phyloP scores from a whole-genome alignment of 2,797 vertebrate species.

The Melanotaenia boesemani region DNA sequence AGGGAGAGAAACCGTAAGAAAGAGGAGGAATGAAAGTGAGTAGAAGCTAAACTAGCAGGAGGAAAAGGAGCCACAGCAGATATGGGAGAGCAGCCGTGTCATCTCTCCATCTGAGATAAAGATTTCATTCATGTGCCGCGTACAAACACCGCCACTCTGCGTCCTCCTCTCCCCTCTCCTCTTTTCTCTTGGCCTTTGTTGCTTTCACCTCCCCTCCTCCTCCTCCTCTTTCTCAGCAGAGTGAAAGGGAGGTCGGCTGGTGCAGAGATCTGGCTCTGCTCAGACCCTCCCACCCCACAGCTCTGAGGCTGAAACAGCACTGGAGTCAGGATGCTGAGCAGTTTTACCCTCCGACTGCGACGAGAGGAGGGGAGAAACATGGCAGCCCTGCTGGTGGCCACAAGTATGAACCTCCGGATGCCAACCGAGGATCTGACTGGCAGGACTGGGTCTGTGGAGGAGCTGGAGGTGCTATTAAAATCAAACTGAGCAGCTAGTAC shows the following conservation, averaged over 20 bases:
- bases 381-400: too few species aligned
- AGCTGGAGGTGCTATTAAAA: too few species aligned
- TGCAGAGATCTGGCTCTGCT: constrained; percentile 43
- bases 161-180: constrained; percentile 37
- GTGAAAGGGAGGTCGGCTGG: constrained; percentile 59
- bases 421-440: neutral
- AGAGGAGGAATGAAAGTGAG: neutral
- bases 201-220: constrained; percentile 29
- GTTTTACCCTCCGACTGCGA: constrained; percentile 1
- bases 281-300: constrained; percentile 36
- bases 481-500: too few species aligned
- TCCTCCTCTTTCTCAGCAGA: constrained; percentile 37
- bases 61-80: constrained; percentile 7
- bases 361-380: neutral
- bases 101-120: constrained; percentile 66
- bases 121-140: constrained; percentile 73
- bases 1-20: neutral
- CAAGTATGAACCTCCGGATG: constrained; percentile 12
- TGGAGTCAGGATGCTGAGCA: constrained; percentile 19
- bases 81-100: constrained; percentile 24
- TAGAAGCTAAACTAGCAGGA: neutral
- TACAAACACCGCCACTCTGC: constrained; percentile 66
- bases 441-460: too few species aligned
- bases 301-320: neutral
- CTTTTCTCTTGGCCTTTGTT: constrained; percentile 62